These are phyloP conservation scores for Colius striatus DNA, from an alignment of 2,113 vertebrate genomes.

Conservation along the genomic window DNA sequence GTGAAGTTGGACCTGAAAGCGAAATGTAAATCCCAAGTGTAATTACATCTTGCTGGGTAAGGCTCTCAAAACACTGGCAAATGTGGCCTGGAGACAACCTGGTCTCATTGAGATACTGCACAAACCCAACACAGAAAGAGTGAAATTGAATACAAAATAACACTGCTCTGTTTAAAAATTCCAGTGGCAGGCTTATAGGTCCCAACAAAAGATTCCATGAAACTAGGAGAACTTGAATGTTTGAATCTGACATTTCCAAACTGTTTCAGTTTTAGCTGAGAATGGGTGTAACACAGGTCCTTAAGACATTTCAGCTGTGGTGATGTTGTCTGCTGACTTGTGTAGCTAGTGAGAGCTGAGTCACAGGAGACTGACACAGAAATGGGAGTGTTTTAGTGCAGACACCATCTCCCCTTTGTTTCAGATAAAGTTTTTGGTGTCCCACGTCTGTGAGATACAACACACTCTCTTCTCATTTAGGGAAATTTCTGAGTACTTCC, in stretches of 20 bases:
- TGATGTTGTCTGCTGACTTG: neutral
- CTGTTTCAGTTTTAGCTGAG: neutral
- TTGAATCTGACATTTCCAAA: neutral
- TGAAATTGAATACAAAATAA: neutral
- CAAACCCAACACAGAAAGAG: neutral
- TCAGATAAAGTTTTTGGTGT: neutral
- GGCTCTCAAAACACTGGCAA: neutral
- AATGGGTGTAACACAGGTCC: neutral
- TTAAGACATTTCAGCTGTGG: neutral
- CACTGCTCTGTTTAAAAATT: neutral
- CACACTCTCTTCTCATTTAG: neutral
- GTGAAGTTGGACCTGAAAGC: neutral
- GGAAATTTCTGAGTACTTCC: neutral
- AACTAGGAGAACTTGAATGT: fast-evolving
- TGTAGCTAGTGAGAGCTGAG: neutral
- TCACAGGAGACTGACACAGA: neutral
- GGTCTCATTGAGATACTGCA: neutral
- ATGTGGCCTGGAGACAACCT: neutral
- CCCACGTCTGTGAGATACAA: neutral
- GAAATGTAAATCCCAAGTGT: neutral
- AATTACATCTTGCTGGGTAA: neutral
- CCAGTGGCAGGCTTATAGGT: neutral
- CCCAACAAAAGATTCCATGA: neutral
- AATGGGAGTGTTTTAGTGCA: neutral
- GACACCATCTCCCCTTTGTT: neutral